phyloP scores from a whole-genome alignment of 2,113 vertebrate genomes.

The Bos taurus region DNA sequence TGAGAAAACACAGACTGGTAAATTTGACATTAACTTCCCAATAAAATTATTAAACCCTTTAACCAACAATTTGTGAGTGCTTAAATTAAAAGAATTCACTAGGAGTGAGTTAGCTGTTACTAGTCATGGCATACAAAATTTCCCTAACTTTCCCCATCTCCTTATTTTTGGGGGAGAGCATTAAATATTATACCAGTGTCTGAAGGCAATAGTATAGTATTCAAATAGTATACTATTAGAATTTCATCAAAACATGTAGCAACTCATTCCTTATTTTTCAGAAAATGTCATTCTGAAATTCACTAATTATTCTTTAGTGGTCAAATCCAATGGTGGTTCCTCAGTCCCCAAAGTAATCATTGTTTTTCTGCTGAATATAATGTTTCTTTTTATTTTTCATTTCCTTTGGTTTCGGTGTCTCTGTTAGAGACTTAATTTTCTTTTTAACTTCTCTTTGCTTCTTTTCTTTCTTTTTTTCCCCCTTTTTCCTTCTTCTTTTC shows the following conservation, averaged over 20 bases:
- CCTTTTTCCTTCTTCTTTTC: neutral
- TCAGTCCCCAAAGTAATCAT: neutral
- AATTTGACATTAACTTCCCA: neutral
- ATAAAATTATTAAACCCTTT: neutral
- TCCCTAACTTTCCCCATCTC: neutral
- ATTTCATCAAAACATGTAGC: neutral
- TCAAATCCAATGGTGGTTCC: neutral
- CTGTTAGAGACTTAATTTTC: neutral
- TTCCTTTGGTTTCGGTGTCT: neutral
- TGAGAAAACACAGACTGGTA: neutral
- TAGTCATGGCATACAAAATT: neutral
- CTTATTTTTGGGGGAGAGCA: fast-evolving
- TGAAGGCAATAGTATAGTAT: neutral
- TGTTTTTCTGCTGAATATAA: neutral
- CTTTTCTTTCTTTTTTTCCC: neutral
- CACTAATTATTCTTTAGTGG: neutral
- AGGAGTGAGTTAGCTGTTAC: neutral
- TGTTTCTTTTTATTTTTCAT: neutral
- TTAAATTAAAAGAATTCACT: neutral
- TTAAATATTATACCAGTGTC: neutral
- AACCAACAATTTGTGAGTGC: neutral
- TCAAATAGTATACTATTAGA: neutral
- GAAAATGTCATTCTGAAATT: neutral
- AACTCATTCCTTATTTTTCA: neutral
- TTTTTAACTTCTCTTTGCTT: neutral